Base-by-base conservation (phyloP, 2,888 invertebrate genomes). In the Eurytoma californica region DNA sequence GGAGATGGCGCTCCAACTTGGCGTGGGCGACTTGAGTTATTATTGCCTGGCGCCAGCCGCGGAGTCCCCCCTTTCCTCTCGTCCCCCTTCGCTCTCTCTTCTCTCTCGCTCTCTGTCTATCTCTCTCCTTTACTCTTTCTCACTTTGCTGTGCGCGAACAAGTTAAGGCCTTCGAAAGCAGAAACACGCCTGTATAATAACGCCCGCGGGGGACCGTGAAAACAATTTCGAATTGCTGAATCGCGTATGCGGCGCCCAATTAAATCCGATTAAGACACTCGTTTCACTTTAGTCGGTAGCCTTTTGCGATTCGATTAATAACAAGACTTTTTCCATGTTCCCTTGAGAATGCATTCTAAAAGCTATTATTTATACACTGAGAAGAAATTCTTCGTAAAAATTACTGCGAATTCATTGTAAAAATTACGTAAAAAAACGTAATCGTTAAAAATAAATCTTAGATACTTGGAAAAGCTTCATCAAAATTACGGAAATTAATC, bases 1-100 rank as follows among this genome's bases (percentile, higher is more conserved):
- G 76, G 83, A 75, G 80, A 81, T 73, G 81, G 79, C 83, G 72
- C 85, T 58, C 49, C 14, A 49, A 58, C 83, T 81, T 20, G 69
- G 86, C 85, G 87, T 87, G 88, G 87, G 87, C 85, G 87, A 86
- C 20, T 49, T 83, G 82, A 84, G 86, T 87, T 88, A 87, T 87
- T 88, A 88, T 87, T 86, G 87, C 86, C 82, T 83, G 87, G 86
- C 88, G 87, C 87, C 87, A 86, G 84, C 83, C 63, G 82, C 81
- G 83, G 83, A 83, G 83, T 5, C 9, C 39, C 9, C 39, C 39
- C 7, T 9, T 39, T 39, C 39, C 39, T 39, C 39, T 39, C 39
- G 9, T 39, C 9, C 9, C 39, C 39, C 9, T 39, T 3, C 39
- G 4, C 39, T 39, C 1, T 9, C 9, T 39, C 1, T 0, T 39